Evolutionary conservation across 2,797 vertebrate species (phyloP).

Genomic region (Dallia pectoralis): DNA sequence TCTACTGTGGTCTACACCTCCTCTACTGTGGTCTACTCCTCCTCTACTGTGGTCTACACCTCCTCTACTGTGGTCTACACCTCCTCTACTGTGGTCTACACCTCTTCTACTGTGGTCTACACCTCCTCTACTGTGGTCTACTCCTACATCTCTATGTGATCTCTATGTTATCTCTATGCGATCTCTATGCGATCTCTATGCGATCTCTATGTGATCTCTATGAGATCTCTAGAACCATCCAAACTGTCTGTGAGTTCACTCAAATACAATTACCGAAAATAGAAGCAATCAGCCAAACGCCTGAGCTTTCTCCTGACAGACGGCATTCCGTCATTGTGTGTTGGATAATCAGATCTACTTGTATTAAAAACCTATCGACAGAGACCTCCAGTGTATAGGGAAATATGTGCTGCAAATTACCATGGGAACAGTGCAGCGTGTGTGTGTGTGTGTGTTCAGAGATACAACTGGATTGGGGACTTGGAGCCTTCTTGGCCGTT

Average conservation of each 20-base stretch:
- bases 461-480: slow-evolving; percentile 1
- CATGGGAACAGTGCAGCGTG: background rate
- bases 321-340: slow-evolving; percentile 17
- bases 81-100: no score
- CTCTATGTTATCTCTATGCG: no score
- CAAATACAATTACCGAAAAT: background rate
- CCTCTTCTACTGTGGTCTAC: no score
- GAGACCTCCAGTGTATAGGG: slow-evolving; percentile 23
- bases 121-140: no score
- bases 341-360: slow-evolving; percentile 27
- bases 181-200: no score
- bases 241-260: background rate
- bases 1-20: no score
- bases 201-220: no score
- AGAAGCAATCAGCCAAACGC: background rate
- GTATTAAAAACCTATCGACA: slow-evolving; percentile 15
- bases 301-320: background rate
- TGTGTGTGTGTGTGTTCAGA: background rate
- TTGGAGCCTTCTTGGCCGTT: slow-evolving; percentile 8
- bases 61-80: no score
- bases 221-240: no score
- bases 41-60: no score
- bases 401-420: slow-evolving; percentile 25
- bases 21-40: no score
- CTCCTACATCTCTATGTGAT: no score